These are phyloP conservation scores for Brachionus plicatilis DNA, from an alignment of 1,140 invertebrate species.

Conservation along the genomic window DNA sequence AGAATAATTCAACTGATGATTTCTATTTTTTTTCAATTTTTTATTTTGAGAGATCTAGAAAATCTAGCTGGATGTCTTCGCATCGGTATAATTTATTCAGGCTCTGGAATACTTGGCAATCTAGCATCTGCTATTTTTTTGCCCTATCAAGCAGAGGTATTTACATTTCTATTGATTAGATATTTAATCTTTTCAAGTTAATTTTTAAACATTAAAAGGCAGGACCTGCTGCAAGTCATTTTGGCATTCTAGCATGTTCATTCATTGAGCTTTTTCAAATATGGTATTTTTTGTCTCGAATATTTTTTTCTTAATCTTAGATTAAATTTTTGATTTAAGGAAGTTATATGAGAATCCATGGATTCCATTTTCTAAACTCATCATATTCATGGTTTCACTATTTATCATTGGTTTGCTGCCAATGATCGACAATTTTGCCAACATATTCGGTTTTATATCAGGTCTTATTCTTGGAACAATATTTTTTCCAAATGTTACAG, in stretches of 20 bases:
- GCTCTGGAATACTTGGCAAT: slow-evolving; percentile 88
- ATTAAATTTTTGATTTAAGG: slow-evolving; percentile 66
- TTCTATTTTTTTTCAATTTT: slow-evolving; percentile 81
- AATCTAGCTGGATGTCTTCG: slow-evolving; percentile 82
- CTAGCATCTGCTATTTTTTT: slow-evolving; percentile 92
- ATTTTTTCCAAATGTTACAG: slow-evolving; percentile 78
- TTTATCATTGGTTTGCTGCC: slow-evolving; percentile 79
- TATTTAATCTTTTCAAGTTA: background rate
- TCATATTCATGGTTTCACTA: slow-evolving; percentile 68
- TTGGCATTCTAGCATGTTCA: slow-evolving; percentile 82
- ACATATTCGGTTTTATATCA: slow-evolving; percentile 81
- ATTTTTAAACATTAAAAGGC: slow-evolving; percentile 62
- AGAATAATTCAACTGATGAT: slow-evolving; percentile 80
- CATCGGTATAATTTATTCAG: slow-evolving; percentile 86
- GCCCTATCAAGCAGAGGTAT: slow-evolving; percentile 92
- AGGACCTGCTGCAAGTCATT: slow-evolving; percentile 86
- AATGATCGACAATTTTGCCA: slow-evolving; percentile 95
- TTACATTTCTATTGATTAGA: background rate
- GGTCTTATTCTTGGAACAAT: slow-evolving; percentile 85
- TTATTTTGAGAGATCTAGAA: slow-evolving; percentile 90
- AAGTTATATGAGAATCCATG: slow-evolving; percentile 61
- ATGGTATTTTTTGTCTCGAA: slow-evolving; percentile 56
- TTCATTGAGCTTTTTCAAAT: slow-evolving; percentile 76
- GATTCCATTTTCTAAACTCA: slow-evolving; percentile 69
- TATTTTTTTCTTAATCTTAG: slow-evolving; percentile 46